Base-by-base conservation (phyloP, 2,113 vertebrate genomes). In the Delphinus delphis region DNA sequence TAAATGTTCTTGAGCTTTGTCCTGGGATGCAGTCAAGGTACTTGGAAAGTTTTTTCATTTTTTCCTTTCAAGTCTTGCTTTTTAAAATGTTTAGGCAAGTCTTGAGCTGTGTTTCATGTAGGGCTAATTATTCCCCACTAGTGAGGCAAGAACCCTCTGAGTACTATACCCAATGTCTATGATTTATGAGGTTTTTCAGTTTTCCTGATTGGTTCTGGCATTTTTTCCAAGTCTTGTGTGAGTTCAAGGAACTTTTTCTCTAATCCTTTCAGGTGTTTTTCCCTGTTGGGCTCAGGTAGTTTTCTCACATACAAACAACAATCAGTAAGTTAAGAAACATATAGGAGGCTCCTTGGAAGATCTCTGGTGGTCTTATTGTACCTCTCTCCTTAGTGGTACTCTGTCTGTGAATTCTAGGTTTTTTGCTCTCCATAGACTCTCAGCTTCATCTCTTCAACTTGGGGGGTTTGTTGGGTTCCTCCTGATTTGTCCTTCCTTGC, bases 1-100 rank as follows among this genome's bases (percentile, higher is more conserved):
- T 63, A 88, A 88, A 85, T 88, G 90, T 95, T 84, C 36, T 81
- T 91, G 36, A 90, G 6, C 21, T 96, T 90, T 97, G 58, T 71
- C 73, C 20, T 90, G 6, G 53, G 53, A 91, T 71, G 12, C 3
- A 92, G 25, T 76, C 25, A 41, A 80, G 4, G 81, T 88, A 65
- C 67, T 71, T 89, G 25, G 25, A 80, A 83, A 84, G 6, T 20
- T 55, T 20, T 55, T 18, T 55, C 18, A 50, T 55, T 68, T 74
- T 65, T 53, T 65, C 12, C 28, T 77, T 79, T 83, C 12, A 80
- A 41, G 14, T 44, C 50, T 96, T 88, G 23, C 20, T 94, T 96
- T 97, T 89, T 60, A 95, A 86, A 33, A 73, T 90, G 47, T 90
- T 36, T 84, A 47, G n/a, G 12, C 3, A 77, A 77, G 3, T 28